These are phyloP conservation scores for Proisotoma minuta DNA, from an alignment of 2,888 invertebrate species.

Conservation along the genomic window DNA sequence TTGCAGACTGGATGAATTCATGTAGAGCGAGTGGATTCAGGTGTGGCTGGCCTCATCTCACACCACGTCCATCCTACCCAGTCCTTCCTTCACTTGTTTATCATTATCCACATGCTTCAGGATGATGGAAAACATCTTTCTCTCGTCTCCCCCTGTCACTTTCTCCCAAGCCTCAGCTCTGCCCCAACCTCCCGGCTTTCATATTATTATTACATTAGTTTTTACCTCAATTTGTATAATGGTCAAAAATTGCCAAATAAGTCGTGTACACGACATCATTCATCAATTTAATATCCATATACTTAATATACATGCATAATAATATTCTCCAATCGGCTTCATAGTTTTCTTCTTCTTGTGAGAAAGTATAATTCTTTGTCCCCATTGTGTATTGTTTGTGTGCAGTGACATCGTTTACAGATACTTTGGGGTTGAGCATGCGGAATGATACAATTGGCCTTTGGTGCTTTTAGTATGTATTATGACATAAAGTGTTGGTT, in stretches of 20 bases:
- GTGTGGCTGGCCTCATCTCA: conserved; percentile 1
- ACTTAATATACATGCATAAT: conserved; percentile 1
- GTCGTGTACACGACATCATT: neutral
- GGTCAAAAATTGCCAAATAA: conserved; percentile 15
- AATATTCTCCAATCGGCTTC: too few relatives aligned
- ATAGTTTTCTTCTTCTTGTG: neutral
- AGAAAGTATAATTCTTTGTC: too few relatives aligned
- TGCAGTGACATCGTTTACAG: neutral
- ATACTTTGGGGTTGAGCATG: conserved; percentile 1
- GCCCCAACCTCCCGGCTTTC: neutral
- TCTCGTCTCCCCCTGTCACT: conserved; percentile 1
- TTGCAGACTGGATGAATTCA: neutral
- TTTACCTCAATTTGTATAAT: conserved; percentile 4
- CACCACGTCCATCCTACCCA: neutral
- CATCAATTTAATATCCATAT: neutral
- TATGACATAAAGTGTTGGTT: too few relatives aligned
- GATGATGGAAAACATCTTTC: conserved; percentile 5
- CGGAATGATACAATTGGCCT: conserved; percentile 9
- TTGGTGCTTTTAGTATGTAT: too few relatives aligned
- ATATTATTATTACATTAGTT: too few relatives aligned
- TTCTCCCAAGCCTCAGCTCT: neutral
- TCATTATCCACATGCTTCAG: conserved; percentile 2
- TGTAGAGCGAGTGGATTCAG: neutral
- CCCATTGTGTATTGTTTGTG: neutral
- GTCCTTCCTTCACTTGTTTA: too few relatives aligned